Base-by-base conservation (phyloP, 2,113 vertebrate genomes). In the Otocyon megalotis region DNA sequence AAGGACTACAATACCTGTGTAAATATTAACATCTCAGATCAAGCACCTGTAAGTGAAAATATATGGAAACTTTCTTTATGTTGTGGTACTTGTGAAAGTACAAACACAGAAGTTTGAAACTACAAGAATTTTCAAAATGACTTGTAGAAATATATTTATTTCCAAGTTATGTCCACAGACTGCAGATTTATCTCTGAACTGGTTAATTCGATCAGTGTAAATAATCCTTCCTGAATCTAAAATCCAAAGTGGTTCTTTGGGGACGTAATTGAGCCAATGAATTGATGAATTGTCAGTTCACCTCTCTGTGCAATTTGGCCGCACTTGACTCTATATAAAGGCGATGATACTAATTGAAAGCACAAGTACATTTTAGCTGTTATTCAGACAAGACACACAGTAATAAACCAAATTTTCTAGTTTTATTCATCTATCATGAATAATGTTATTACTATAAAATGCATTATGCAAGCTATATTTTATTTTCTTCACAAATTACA, bases 1-100 rank as follows among this genome's bases (percentile, higher is more conserved):
- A 96, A 98, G 95, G 84, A 97, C 93, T 93, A 72, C 80, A 97
- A 24, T 90, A 98, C 96, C 96, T 98, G 96, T 90, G 97, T 97
- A 97, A 98, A 95, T 97, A 93, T 97, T 89, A 95, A 79, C 96
- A 91, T 89, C 19, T 94, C 71, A 97, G 54, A 94, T 81, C 56
- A 93, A 96, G 30, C 96, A 98, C 67, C 74, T 53, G 22, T 94
- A 97, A 80, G 54, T 13, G 97, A 98, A 96, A 95, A 87, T 30
- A 86, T 56, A 90, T 1, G 43, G 16, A 85, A 91, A 83, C 35
- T 96, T 97, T 28, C 32, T 97, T 94, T 96, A 48, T 94, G 79
- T 96, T 98, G 32, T 97, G 77, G 97, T 96, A 60, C 0, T 19
- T 54, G 32, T 54, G 19, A 56, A 93, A 86, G 82, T 30, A 97